A percentile compares a stretch with the other conserved stretches of the same genome.
Evolutionary conservation across 2,113 vertebrate species (phyloP).

Genomic region (Neotoma lepida): DNA sequence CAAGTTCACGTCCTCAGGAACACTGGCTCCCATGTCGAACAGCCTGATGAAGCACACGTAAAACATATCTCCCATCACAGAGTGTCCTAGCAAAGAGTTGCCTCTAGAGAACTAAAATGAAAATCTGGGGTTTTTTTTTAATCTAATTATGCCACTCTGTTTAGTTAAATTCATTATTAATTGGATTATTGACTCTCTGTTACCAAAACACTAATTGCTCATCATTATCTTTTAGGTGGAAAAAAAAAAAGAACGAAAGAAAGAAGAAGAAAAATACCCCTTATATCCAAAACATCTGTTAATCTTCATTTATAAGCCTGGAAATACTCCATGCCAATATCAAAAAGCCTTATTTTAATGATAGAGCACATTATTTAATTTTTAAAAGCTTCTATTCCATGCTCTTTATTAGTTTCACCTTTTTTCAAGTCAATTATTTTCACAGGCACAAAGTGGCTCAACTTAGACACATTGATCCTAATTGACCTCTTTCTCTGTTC

Average conservation of each 20-base stretch:
- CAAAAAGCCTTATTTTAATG: neutral
- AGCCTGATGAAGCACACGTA: neutral
- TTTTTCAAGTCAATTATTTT: conserved; percentile 7
- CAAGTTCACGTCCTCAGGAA: neutral
- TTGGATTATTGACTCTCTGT: neutral
- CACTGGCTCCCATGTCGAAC: neutral
- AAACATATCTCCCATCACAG: neutral
- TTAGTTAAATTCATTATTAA: conserved; percentile 49
- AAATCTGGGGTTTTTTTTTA: neutral
- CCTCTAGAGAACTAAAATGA: conserved; percentile 11
- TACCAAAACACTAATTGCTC: neutral
- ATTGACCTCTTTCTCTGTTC: neutral
- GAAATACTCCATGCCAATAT: neutral
- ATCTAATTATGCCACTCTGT: neutral
- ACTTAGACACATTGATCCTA: neutral
- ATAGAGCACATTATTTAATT: conserved; percentile 7
- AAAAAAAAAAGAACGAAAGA: neutral
- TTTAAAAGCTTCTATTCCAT: neutral
- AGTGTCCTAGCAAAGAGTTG: neutral
- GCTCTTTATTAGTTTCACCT: neutral
- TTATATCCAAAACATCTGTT: neutral
- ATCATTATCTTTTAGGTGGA: neutral
- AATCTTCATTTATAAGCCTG: conserved; percentile 11
- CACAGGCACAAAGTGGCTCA: neutral
- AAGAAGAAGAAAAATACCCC: neutral